Evolutionary conservation across 2,797 vertebrate species (phyloP).

Genomic region (Oryzias sinensis): DNA sequence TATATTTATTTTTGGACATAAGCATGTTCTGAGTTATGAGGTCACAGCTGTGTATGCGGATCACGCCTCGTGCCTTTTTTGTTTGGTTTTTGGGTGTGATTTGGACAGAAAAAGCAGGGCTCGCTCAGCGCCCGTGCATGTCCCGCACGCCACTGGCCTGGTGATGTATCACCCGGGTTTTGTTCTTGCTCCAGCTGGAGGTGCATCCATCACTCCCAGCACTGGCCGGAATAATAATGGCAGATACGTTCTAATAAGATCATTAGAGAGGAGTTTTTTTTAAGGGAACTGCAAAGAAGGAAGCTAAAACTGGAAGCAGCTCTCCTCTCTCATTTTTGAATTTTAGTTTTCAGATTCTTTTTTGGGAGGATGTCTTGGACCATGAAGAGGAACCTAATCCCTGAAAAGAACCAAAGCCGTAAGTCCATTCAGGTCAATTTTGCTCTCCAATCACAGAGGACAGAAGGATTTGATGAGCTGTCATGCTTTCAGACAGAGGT

Average conservation of each 20-base stretch:
- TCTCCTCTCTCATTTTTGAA: too few species aligned
- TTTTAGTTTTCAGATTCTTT: too few species aligned
- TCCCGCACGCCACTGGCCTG: slow-evolving; percentile 31
- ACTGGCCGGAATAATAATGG: slow-evolving; percentile 43
- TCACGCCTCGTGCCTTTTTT: too few species aligned
- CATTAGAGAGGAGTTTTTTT: slow-evolving; percentile 61
- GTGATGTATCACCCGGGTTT: slow-evolving; percentile 61
- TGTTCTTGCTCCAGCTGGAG: slow-evolving; percentile 27
- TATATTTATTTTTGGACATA: neutral
- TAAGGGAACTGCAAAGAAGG: slow-evolving; percentile 59
- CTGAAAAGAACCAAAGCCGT: slow-evolving; percentile 41
- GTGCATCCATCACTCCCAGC: slow-evolving; percentile 60
- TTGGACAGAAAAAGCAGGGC: slow-evolving; percentile 30
- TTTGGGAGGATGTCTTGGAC: too few species aligned
- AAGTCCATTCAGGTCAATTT: slow-evolving; percentile 40
- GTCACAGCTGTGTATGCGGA: too few species aligned
- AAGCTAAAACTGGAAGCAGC: too few species aligned
- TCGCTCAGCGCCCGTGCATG: slow-evolving; percentile 52
- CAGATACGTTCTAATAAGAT: slow-evolving; percentile 58
- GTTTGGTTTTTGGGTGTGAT: too few species aligned
- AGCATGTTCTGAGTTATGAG: neutral
- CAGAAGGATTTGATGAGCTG: slow-evolving; percentile 50
- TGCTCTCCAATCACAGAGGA: slow-evolving; percentile 38
- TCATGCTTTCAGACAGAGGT: slow-evolving; percentile 49
- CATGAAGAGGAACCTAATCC: slow-evolving; percentile 31